Base-by-base conservation (phyloP, 2,888 invertebrate genomes). In the Synanthedon vespiformis region DNA sequence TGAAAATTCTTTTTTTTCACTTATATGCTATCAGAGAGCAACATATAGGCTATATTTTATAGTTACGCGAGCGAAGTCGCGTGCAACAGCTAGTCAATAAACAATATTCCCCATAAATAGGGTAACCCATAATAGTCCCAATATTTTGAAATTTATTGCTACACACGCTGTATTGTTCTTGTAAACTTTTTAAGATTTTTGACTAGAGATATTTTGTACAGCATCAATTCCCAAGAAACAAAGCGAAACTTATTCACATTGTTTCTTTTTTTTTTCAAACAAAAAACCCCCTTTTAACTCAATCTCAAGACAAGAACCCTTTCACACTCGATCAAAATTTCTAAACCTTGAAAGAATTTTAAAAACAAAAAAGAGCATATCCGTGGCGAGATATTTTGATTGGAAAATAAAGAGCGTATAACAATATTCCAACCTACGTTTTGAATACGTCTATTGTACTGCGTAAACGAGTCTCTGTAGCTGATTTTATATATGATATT, bases 241-340 rank as follows among this genome's bases (percentile, higher is more conserved):
- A 12, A 44, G 44, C 44, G 14, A 44, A 14, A 41, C 13, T 41
- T 44, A 8, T 44, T 44, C n/a, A 44, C 44, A 12, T 13, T 14
- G 13, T 8, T 12, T 41, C 6, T 14, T 14, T 44, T 44, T 14
- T 18, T 48, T 22, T 22, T 5, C 5, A 10, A 48, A 16, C 48
- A 65, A 63, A 74, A 72, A 76, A 72, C 63, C 62, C 58, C 61
- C 67, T 67, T 72, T 78, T 79, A 76, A 77, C 78, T 79, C 77
- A 81, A 82, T 80, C 77, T 66, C 57, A 60, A 66, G 54, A 52
- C 69, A 74, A 18, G 54, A 52, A 69, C 72, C 82, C 78, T 82
- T 85, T 87, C 80, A 86, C 83, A 85, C 81, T 68, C 74, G 70
- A 80, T 84, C 78, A 79, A 80, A 74, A 77, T 72, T 70, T 78